phyloP scores from a whole-genome alignment of 2,113 vertebrate species.

The Abramis brama region DNA sequence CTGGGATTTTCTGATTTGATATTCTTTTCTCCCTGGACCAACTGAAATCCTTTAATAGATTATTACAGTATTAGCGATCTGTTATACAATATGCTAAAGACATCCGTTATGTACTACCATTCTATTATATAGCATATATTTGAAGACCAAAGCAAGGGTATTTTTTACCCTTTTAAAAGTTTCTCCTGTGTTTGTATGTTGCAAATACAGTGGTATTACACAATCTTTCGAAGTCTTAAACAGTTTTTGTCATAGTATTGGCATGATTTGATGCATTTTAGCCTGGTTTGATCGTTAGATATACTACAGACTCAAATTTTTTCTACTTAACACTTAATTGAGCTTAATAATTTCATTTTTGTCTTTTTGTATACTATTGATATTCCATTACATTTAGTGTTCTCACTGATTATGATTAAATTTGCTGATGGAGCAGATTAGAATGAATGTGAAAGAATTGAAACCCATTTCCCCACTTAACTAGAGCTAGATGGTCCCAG shows the following conservation, averaged over 20 bases:
- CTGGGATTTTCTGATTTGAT: background rate
- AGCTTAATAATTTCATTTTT: background rate
- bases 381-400: background rate
- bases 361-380: background rate
- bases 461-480: background rate
- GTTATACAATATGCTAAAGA: background rate
- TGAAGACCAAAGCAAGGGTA: background rate
- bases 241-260: background rate
- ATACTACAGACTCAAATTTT: background rate
- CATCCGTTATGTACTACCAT: background rate
- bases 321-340: background rate
- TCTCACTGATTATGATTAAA: background rate
- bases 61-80: background rate
- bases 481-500: background rate
- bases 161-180: background rate
- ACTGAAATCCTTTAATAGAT: background rate
- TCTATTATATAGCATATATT: background rate
- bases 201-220: background rate
- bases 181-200: background rate
- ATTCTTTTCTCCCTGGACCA: background rate
- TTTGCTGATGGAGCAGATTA: background rate
- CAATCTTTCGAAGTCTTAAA: background rate
- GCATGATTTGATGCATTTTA: background rate
- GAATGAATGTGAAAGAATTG: background rate
- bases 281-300: background rate